Base-by-base conservation (phyloP, 35 echinoderm and acorn worm species). In the Chiridota heheva region DNA sequence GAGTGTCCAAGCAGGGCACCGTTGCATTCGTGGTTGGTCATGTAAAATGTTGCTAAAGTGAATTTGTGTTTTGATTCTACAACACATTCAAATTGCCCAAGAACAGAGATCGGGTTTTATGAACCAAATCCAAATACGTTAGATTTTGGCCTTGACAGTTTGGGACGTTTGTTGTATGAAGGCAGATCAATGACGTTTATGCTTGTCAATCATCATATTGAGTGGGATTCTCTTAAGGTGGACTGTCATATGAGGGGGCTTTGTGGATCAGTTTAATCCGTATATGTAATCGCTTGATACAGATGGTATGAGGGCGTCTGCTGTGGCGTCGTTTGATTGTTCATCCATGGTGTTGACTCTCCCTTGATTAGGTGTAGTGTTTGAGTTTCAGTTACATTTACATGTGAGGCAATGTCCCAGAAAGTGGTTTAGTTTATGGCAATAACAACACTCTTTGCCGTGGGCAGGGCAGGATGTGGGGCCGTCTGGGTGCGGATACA, bases 381-480 rank as follows among this genome's bases (percentile, higher is more conserved):
- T 53, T 53, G 48, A n/a, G n/a, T n/a, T n/a, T n/a, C n/a, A n/a
- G n/a, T 77, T 28, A 4, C 45, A 34, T 34, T 77, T 49, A 45
- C 43, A 58, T 28, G 73, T 57, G 15, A 59, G 48, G 26, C 55
- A 77, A 17, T 77, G 28, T 10, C 36, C 59, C 43, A 27, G 46
- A 58, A 38, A 77, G 73, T 53, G 73, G 39, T 77, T 58, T 2
- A 58, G 73, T n/a, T 40, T 77, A 49, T 77, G 73, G 25, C 73
- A 59, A 35, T 58, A 58, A 12, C 70, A 27, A 33, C 73, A 77
- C 30, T 77, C 48, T 4, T 20, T 25, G 30, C 73, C 73, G 25
- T 77, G 20, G 6, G 73, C 73, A 22, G 46, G 73, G 34, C 47
- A 77, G 3, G 73, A 58, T 77, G 73, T 40, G 20, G 48, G 73